These are phyloP conservation scores for Chunga burmeisteri DNA, from an alignment of 2,113 vertebrate species.

Conservation along the genomic window DNA sequence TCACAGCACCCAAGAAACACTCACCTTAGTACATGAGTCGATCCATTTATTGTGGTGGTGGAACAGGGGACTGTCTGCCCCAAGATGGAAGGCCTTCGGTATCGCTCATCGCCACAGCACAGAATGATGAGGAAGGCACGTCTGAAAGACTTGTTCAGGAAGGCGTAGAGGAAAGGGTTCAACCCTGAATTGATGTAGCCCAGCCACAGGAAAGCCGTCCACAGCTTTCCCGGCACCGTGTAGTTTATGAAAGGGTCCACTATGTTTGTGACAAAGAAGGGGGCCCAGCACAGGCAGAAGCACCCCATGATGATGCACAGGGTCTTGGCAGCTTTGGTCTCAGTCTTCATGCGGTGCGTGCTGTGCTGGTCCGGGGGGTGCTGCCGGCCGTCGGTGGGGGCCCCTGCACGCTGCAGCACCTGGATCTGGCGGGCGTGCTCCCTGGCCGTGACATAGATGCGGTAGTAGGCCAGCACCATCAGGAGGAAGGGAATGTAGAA, in stretches of 20 bases:
- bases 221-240: constrained; percentile 88
- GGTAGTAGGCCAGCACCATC: constrained; percentile 98
- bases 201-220: constrained; percentile 95
- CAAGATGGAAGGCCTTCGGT: constrained; percentile 88
- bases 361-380: constrained; percentile 87
- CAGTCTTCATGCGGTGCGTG: constrained; percentile 93
- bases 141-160: constrained; percentile 98
- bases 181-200: constrained; percentile 99
- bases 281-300: constrained; percentile 99
- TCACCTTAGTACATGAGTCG: constrained; percentile 95
- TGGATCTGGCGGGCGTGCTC: constrained; percentile 93
- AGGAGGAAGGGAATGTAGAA: constrained; percentile 96
- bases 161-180: constrained; percentile 98
- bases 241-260: constrained; percentile 98
- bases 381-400: constrained; percentile 65
- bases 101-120: constrained; percentile 92
- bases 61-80: constrained; percentile 83
- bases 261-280: constrained; percentile 95
- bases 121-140: constrained; percentile 99
- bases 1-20: constrained; percentile 31
- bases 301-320: constrained; percentile 99
- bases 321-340: constrained; percentile 98
- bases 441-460: constrained; percentile 94
- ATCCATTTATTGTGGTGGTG: constrained; percentile 93
- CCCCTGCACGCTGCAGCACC: constrained; percentile 88